Conservation (phyloP, 1,140 invertebrate species). For the Zaprionus nigranus region DNA sequence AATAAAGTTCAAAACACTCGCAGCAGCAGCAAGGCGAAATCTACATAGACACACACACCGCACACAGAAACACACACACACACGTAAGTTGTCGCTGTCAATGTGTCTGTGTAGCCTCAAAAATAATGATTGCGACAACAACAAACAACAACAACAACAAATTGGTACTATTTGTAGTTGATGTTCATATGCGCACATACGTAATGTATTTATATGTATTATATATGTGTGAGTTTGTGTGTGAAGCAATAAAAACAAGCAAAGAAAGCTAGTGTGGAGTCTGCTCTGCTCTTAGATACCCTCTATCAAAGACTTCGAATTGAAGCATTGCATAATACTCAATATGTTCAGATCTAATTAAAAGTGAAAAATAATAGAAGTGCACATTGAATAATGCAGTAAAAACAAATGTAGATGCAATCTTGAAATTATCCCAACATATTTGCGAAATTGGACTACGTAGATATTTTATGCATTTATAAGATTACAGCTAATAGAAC, state of each 20-base stretch:
- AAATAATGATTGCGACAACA: conserved; percentile 82
- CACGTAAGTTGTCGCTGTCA: conserved; percentile 40
- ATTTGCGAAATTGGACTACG: no score
- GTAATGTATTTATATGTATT: conserved; percentile 8
- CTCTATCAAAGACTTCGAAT: neutral
- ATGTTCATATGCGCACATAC: conserved; percentile 17
- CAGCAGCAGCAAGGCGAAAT: conserved; percentile 74
- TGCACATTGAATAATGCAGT: no score
- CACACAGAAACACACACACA: neutral
- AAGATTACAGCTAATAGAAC: no score
- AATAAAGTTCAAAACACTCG: conserved; percentile 84
- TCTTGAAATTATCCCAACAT: no score
- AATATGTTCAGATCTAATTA: no score
- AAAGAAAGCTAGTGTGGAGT: neutral
- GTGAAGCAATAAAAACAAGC: neutral
- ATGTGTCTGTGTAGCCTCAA: conserved; percentile 70
- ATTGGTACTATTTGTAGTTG: conserved; percentile 43
- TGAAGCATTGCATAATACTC: neutral
- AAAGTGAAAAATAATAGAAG: no score
- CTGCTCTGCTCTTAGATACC: neutral
- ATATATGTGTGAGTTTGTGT: neutral
- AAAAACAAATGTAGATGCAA: no score
- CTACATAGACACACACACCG: conserved; percentile 53
- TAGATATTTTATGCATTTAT: neutral
- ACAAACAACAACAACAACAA: conserved; percentile 45